phyloP scores from a whole-genome alignment of 2,113 vertebrate genomes.

The Gopherus evgoodei region DNA sequence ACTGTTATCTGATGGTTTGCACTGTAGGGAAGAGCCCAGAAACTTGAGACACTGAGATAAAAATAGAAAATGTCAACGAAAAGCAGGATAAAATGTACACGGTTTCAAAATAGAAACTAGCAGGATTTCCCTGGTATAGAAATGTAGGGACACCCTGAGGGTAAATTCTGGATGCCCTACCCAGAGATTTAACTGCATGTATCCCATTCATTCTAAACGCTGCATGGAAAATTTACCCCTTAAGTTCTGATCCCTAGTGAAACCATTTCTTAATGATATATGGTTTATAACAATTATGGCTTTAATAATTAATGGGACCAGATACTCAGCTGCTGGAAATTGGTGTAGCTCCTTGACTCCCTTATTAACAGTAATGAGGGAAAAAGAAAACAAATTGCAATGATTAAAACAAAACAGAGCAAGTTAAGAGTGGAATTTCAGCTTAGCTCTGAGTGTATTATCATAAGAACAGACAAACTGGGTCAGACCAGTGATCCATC shows the following conservation, averaged over 20 bases:
- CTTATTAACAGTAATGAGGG: background rate
- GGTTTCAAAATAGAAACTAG: conserved; percentile 36
- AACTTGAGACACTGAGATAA: background rate
- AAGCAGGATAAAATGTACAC: conserved; percentile 36
- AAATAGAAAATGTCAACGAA: background rate
- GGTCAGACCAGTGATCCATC: no score
- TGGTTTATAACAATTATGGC: background rate
- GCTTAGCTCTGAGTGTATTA: background rate
- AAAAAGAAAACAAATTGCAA: background rate
- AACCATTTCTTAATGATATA: background rate
- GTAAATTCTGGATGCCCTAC: background rate
- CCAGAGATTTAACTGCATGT: background rate
- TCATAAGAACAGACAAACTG: no score
- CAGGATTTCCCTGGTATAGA: conserved; percentile 25
- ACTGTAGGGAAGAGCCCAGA: background rate
- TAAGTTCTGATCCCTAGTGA: fast-evolving
- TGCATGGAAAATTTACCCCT: background rate
- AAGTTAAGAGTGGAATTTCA: background rate
- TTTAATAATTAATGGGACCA: background rate
- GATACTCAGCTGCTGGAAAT: conserved; percentile 7
- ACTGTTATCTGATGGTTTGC: background rate
- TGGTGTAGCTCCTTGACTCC: background rate
- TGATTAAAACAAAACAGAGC: background rate
- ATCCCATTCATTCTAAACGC: background rate
- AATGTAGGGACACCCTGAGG: conserved; percentile 24